These are phyloP conservation scores for Exephanes ischioxanthus DNA, from an alignment of 2,888 invertebrate species.

Conservation along the genomic window DNA sequence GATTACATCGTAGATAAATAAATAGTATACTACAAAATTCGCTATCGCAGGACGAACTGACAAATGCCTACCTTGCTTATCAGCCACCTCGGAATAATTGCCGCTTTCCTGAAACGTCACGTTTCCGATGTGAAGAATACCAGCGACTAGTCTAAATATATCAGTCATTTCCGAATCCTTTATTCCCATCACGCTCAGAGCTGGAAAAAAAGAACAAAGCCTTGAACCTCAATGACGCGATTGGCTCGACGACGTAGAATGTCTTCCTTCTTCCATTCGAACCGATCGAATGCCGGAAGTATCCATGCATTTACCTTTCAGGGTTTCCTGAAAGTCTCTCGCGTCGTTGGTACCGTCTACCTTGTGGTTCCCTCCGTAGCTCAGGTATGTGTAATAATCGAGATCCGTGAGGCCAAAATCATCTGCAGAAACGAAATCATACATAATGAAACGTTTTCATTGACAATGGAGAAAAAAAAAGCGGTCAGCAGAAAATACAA, in stretches of 20 bases:
- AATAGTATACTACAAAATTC: background rate
- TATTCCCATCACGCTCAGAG: slow-evolving; percentile 88
- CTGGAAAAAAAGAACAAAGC: slow-evolving; percentile 79
- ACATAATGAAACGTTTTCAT: background rate
- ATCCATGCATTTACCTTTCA: slow-evolving; percentile 82
- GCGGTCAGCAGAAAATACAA: slow-evolving; percentile 32
- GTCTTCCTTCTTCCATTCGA: background rate
- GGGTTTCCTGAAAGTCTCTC: slow-evolving; percentile 88
- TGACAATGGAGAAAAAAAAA: slow-evolving; percentile 15
- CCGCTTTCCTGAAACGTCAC: slow-evolving; percentile 87
- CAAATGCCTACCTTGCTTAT: slow-evolving; percentile 86
- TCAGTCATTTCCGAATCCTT: slow-evolving; percentile 86
- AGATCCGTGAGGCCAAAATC: slow-evolving; percentile 87
- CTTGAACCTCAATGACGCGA: background rate
- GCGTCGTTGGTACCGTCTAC: slow-evolving; percentile 89
- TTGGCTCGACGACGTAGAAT: background rate
- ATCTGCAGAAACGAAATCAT: slow-evolving; percentile 80
- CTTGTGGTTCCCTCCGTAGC: slow-evolving; percentile 87
- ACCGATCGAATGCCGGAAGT: slow-evolving; percentile 12
- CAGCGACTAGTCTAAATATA: slow-evolving; percentile 87
- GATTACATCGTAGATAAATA: background rate
- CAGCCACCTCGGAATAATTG: slow-evolving; percentile 86
- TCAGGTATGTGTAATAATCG: slow-evolving; percentile 88
- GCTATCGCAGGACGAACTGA: background rate
- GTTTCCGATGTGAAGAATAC: slow-evolving; percentile 89